These are phyloP conservation scores for Tychaedon coryphoeus DNA, from an alignment of 2,113 vertebrate species.

Conservation along the genomic window DNA sequence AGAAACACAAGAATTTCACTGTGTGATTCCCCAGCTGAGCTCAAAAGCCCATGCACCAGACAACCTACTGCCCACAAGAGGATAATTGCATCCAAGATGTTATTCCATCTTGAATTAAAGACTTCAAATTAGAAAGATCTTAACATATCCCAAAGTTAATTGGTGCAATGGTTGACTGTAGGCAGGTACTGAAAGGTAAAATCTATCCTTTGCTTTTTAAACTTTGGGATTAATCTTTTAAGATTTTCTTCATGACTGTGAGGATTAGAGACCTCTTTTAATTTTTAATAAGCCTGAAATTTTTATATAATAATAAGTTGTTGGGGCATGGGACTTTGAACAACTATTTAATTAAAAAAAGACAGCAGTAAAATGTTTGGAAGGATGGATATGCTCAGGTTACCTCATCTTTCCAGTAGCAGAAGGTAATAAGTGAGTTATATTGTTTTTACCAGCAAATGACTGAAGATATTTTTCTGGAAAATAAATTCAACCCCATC, in stretches of 20 bases:
- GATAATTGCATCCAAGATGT: not conserved
- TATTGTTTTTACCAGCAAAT: not conserved
- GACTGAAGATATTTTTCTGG: not conserved
- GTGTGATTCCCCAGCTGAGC: not conserved
- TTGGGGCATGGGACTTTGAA: not conserved
- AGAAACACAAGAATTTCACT: not conserved
- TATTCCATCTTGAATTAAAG: not conserved
- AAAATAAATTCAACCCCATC: not conserved
- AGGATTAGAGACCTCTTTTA: not conserved
- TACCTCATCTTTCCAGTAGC: not conserved
- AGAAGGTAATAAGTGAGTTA: not conserved
- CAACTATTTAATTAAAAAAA: not conserved
- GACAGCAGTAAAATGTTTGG: not conserved
- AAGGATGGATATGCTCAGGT: rapidly evolving
- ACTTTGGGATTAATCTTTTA: not conserved
- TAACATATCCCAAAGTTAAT: not conserved
- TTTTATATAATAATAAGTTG: not conserved
- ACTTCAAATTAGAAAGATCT: not conserved
- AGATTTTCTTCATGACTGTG: not conserved
- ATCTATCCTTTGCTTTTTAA: not conserved
- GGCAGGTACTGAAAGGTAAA: not conserved
- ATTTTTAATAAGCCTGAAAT: not conserved
- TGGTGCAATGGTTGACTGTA: not conserved
- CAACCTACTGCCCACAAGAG: not conserved
- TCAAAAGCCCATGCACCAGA: not conserved